These are phyloP conservation scores for Ceratosolen solmsi DNA, from an alignment of 1,140 invertebrate species.

Conservation along the genomic window DNA sequence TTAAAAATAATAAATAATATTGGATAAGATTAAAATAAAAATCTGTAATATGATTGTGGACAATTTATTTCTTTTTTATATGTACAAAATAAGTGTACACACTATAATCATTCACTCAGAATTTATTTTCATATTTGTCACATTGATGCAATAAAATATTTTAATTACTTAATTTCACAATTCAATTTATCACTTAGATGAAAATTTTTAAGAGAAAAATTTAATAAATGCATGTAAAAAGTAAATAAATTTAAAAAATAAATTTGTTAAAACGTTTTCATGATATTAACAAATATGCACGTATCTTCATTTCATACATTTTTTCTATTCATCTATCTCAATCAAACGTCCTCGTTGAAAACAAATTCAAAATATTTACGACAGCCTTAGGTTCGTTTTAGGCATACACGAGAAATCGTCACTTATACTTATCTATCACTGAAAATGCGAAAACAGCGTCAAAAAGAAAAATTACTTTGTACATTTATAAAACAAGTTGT, in stretches of 20 bases:
- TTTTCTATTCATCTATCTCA: constrained; percentile 28
- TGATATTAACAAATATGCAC: constrained; percentile 23
- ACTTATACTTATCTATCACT: constrained; percentile 33
- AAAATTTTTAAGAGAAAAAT: constrained; percentile 33
- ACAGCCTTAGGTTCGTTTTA: constrained; percentile 71
- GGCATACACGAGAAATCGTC: constrained; percentile 59
- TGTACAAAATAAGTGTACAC: constrained; percentile 74
- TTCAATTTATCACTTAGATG: constrained; percentile 44
- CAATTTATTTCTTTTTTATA: constrained; percentile 60
- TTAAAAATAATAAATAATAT: too few species aligned
- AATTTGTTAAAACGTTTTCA: constrained; percentile 38
- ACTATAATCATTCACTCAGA: constrained; percentile 68
- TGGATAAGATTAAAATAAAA: constrained; percentile 60
- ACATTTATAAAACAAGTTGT: constrained; percentile 35
- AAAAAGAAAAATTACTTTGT: constrained; percentile 45
- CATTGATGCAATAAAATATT: constrained; percentile 54
- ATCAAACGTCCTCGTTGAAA: constrained; percentile 22
- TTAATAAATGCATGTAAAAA: constrained; percentile 25
- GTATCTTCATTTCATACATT: neutral
- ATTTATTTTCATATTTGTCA: constrained; percentile 53
- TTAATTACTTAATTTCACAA: constrained; percentile 27
- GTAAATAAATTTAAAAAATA: constrained; percentile 16
- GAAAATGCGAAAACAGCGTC: constrained; percentile 45
- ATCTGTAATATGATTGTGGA: constrained; percentile 63
- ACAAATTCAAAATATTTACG: constrained; percentile 60